These are phyloP conservation scores for Todiramphus saurophagus DNA, from an alignment of 2,113 vertebrate species.

Conservation along the genomic window DNA sequence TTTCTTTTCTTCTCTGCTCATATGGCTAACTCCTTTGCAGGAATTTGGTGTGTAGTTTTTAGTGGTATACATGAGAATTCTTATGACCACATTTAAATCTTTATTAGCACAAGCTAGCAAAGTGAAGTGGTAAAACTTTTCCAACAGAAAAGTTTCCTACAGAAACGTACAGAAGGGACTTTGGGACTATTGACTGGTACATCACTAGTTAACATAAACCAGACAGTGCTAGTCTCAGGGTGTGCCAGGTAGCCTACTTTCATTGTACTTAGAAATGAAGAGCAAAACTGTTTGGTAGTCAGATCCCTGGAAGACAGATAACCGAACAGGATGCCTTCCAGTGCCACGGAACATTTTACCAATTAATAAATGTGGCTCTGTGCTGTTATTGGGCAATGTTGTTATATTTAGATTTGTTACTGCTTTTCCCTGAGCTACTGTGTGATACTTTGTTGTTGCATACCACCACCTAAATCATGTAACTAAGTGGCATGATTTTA, in stretches of 20 bases:
- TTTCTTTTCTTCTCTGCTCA: background rate
- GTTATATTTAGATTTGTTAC: constrained; percentile 10
- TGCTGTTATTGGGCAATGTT: background rate
- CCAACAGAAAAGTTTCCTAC: background rate
- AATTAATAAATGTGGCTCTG: constrained; percentile 31
- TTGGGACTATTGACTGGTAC: background rate
- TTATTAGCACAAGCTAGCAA: background rate
- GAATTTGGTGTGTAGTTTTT: background rate
- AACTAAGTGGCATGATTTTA: background rate
- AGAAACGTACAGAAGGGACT: background rate
- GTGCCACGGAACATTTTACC: background rate
- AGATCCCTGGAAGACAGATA: background rate
- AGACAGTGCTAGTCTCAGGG: background rate
- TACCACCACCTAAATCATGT: background rate
- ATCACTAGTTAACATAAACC: background rate
- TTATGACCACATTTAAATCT: background rate
- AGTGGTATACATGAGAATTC: background rate
- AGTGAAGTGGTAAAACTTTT: background rate
- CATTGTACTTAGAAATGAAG: background rate
- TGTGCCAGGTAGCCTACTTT: background rate
- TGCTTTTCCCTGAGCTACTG: constrained; percentile 9
- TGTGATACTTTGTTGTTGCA: background rate
- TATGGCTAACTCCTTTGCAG: background rate
- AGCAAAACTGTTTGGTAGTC: background rate
- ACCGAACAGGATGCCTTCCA: background rate